Evolutionary conservation across 1,140 invertebrate genomes (phyloP), one percentile per base, ranked within the genome.

Genomic region (Rhopalosiphum maidis): DNA sequence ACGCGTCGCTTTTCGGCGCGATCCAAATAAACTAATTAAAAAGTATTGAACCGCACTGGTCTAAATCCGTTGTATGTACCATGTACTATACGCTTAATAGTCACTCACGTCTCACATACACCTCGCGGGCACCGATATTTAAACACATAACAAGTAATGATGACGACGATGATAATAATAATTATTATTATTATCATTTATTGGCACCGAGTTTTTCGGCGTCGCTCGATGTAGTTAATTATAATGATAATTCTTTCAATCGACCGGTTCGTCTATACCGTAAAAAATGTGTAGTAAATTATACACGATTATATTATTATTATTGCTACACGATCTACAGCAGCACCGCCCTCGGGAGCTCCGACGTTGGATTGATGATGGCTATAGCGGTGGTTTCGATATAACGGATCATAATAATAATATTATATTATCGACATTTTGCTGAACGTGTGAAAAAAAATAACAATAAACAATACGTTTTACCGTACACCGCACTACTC

Each of bases 121-220:
- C 60, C 60, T n/a, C 60, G 30, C 60, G 60, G 60, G 60, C n/a
- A 77, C 60, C n/a, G 60, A 77, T n/a, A 77, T 77, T 77, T 77
- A 77, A 77, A 77, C 60, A 77, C 60, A 77, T 77, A 77, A 77
- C 30, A n/a, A 77, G 60, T 77, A 77, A n/a, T 77, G 60, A 77
- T 18, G 60, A n/a, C 60, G 60, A 77, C 5, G 60, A 77, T n/a
- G n/a, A 77, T n/a, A n/a, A 68, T n/a, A n/a, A 68, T n/a, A n/a
- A 83, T 83, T 0, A 37, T 35, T 9, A 83, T n/a, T n/a, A 82
- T 82, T 22, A 83, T 83, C 35, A 37, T 37, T 41, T 85, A 85
- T 85, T 85, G 22, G 82, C 82, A 85, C 37, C 8, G 23, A 85
- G 30, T 68, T 43, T 83, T 85, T 41, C 82, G 37, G 37, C 82